These are phyloP conservation scores for Himalopsyche phryganea DNA, from an alignment of 1,140 invertebrate genomes.

Conservation along the genomic window DNA sequence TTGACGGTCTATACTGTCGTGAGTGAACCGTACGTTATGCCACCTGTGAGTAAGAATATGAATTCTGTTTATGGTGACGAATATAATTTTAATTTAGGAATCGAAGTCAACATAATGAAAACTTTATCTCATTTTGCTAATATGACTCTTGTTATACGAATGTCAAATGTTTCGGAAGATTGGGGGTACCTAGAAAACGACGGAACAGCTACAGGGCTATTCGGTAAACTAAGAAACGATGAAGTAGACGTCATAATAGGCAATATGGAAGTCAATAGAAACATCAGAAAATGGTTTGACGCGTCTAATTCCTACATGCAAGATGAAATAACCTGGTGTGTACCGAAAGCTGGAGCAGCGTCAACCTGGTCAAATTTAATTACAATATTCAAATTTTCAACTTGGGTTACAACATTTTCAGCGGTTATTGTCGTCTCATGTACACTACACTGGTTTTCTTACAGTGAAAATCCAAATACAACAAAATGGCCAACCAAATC, in stretches of 20 bases:
- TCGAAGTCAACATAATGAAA: slow-evolving; percentile 49
- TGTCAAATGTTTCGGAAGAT: slow-evolving; percentile 44
- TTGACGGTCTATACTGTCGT: slow-evolving; percentile 46
- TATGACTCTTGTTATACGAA: slow-evolving; percentile 44
- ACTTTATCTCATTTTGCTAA: slow-evolving; percentile 48
- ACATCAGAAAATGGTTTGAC: slow-evolving; percentile 46
- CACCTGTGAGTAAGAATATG: slow-evolving; percentile 39
- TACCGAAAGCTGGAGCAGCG: slow-evolving; percentile 42
- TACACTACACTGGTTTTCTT: slow-evolving; percentile 46
- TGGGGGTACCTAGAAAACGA: slow-evolving; percentile 43
- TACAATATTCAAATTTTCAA: slow-evolving; percentile 49
- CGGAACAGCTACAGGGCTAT: slow-evolving; percentile 43
- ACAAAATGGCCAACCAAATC: slow-evolving; percentile 50
- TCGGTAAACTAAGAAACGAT: slow-evolving; percentile 40
- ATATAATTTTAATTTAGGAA: slow-evolving; percentile 46
- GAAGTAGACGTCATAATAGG: slow-evolving; percentile 46
- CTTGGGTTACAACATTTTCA: slow-evolving; percentile 44
- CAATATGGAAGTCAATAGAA: slow-evolving; percentile 48
- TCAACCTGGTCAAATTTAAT: slow-evolving; percentile 48
- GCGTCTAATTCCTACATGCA: slow-evolving; percentile 48
- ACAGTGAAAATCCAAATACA: slow-evolving; percentile 39
- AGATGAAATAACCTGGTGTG: slow-evolving; percentile 51
- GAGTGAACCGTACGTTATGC: slow-evolving; percentile 50
- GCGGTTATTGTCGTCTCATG: slow-evolving; percentile 43
- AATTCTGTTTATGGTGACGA: slow-evolving; percentile 40